Evolutionary conservation across 2,888 invertebrate genomes (phyloP), one percentile per base, ranked within the genome.

Genomic region (Bhutanitis thaidina): DNA sequence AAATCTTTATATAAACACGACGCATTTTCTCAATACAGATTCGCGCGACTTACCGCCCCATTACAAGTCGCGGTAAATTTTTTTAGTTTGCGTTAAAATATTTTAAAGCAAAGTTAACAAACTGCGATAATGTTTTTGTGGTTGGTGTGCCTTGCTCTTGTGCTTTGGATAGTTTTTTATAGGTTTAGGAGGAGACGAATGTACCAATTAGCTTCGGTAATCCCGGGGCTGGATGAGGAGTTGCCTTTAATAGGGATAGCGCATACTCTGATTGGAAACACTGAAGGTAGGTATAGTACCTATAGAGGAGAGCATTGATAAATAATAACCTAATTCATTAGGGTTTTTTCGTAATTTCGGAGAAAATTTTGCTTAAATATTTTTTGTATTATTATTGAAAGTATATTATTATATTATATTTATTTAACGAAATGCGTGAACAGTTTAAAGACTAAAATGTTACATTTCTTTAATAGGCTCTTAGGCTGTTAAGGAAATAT

Each of bases 231-330:
- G 0, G 54, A 62, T 1, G 56, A 55, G 1, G 66, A 71, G 10
- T 38, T 77, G 15, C 83, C 84, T 1, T 1, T 77, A 1, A 59
- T 83, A n/a, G 85, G 86, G 1, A 12, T 79, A 10, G 70, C 80
- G 7, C 74, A 76, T 38, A 61, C 45, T 5, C 34, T 86, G 3
- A 16, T 58, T 1, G 85, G 85, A 5, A 64, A 55, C 50, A 74
- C 75, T 37, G 81, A 81, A 59, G 72, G 86, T 84, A 59, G 67
- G 71, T 25, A 10, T 32, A 1, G 86, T 84, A 59, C 67, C 71
- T 25, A 10, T 32, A 1, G 3, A 7, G 13, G 7, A 27, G 27
- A 8, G 8, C 20, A 20, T 2, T 20, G 5, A 20, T 20, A 3
- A 20, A 5, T 3, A 5, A 20, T 5, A 5, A 20, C 5, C 20